Evolutionary conservation across 2,888 invertebrate species (phyloP).

Genomic region (Agonopterix alstromeriana): DNA sequence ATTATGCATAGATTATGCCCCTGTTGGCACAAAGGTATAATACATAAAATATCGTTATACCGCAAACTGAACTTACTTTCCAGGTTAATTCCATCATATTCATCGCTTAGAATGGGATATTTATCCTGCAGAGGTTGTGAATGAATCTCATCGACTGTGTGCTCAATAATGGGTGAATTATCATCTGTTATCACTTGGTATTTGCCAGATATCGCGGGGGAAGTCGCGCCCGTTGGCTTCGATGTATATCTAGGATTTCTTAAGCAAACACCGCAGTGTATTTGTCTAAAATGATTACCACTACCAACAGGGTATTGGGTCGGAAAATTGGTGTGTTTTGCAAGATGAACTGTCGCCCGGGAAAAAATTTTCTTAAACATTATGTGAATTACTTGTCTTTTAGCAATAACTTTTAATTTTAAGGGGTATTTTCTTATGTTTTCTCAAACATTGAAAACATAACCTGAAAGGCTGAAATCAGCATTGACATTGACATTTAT

Average conservation of each 20-base stretch:
- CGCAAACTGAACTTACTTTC: conserved; percentile 64
- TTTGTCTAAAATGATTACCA: conserved; percentile 34
- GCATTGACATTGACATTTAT: background rate
- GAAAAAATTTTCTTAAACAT: conserved; percentile 24
- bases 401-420: background rate
- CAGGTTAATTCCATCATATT: conserved; percentile 78
- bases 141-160: conserved; percentile 82
- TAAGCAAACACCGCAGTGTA: conserved; percentile 52
- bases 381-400: background rate
- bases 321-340: conserved; percentile 1
- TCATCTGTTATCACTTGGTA: conserved; percentile 84
- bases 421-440: background rate
- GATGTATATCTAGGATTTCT: conserved; percentile 50
- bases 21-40: too few relatives aligned
- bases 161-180: conserved; percentile 82
- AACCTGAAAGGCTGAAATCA: background rate
- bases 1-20: too few relatives aligned
- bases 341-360: conserved; percentile 8
- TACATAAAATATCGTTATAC: too few relatives aligned
- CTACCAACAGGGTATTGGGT: conserved; percentile 19
- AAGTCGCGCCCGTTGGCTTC: conserved; percentile 45
- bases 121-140: conserved; percentile 23
- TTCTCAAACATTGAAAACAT: background rate
- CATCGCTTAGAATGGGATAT: conserved; percentile 67
- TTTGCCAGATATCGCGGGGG: conserved; percentile 74